Evolutionary conservation across 1,140 invertebrate genomes (phyloP), one percentile per base, ranked within the genome.

Genomic region (Metaphire vulgaris): DNA sequence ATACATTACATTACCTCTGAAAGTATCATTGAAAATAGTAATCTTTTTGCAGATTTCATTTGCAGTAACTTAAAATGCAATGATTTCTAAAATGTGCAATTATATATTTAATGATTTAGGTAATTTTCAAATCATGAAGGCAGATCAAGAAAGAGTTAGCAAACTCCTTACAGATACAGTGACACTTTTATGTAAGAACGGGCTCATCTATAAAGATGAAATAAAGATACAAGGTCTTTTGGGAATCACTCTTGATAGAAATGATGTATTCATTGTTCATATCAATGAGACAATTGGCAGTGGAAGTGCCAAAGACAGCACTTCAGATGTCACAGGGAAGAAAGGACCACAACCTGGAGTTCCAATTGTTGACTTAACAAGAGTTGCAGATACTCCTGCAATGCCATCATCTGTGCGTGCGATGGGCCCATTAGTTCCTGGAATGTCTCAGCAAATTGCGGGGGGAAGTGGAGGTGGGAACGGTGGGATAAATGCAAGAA

Each of bases 161-260:
- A 77, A 69, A 16, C 72, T 77, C 41, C 76, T 77, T 33, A 77
- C 66, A 33, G 76, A 74, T 28, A 77, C 76, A 30, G 72, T 77
- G 0, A 77, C 76, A 28, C 29, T 77, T 29, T 64, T 77, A 30
- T 77, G 76, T 69, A 77, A 77, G 65, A 77, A 74, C 72, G 76
- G 76, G 31, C 72, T 77, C n/a, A 65, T 33, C 41, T 77, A 77
- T 68, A 75, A 74, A 14, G 34, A 66, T 26, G 67, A 77, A 21
- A 64, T 77, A n/a, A 75, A 56, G 70, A 72, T 77, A 14, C 76
- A 77, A 68, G 76, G 76, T 31, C 28, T 77, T 66, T 68, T 77
- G 14, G 76, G 76, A 33, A 77, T 77, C 31, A 77, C 76, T 21
- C 66, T 77, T 2, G 76, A 77, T 32, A 56, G 70, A 30, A 69